A percentile compares a stretch with the other conserved stretches of the same genome.
These are phyloP conservation scores for Melanchra persicariae DNA, from an alignment of 2,888 invertebrate genomes.

Conservation along the genomic window DNA sequence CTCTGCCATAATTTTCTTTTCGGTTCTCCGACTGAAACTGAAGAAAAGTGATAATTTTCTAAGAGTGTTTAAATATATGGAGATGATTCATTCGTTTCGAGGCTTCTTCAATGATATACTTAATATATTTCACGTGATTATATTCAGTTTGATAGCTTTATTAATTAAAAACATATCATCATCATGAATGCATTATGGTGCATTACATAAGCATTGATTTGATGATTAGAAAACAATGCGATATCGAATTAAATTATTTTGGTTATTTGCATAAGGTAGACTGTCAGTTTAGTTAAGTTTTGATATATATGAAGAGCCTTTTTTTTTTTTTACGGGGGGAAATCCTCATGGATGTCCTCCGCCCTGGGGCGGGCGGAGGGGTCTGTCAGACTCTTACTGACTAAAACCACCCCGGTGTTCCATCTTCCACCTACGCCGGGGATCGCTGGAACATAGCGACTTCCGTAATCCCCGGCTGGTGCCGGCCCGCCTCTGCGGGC, in stretches of 20 bases:
- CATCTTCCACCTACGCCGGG: too few species aligned
- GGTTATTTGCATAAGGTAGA: neutral
- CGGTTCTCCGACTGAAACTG: neutral
- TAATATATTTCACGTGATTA: conserved; percentile 23
- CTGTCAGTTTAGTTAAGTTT: neutral
- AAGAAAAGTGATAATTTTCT: neutral
- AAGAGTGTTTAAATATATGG: neutral
- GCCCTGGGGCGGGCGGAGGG: too few species aligned
- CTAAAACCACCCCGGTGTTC: too few species aligned
- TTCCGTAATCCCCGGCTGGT: too few species aligned
- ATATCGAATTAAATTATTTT: neutral
- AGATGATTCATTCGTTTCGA: neutral
- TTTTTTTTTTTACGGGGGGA: too few species aligned
- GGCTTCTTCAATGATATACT: conserved; percentile 1
- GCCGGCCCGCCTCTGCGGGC: too few species aligned
- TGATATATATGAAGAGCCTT: too few species aligned
- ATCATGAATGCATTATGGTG: conserved; percentile 32
- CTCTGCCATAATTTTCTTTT: neutral
- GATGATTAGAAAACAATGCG: conserved; percentile 1
- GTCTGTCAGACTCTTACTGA: too few species aligned
- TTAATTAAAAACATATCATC: conserved; percentile 53
- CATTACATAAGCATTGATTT: conserved; percentile 14
- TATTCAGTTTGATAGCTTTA: conserved; percentile 20
- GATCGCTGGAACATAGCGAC: too few species aligned
- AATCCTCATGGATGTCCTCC: too few species aligned